Evolutionary conservation across 2,113 vertebrate species (phyloP).

Genomic region (Gavia stellata): DNA sequence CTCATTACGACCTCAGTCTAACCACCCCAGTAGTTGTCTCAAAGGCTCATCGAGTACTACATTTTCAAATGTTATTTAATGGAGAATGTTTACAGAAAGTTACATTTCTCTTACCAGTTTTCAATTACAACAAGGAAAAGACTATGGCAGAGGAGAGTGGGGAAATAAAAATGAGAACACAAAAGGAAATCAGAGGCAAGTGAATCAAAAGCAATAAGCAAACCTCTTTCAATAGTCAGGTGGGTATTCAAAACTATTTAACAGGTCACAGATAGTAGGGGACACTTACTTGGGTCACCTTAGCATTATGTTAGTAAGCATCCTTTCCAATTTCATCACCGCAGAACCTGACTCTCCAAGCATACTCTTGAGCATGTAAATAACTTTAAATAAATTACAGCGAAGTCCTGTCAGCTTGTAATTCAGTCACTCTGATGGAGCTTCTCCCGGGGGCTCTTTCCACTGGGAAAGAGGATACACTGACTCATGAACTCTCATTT

Average conservation of each 20-base stretch:
- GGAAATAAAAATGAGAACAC: not conserved
- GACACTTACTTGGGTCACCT: not conserved
- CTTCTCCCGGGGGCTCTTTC: not conserved
- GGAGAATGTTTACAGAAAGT: not conserved
- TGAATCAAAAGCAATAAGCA: not conserved
- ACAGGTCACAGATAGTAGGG: not conserved
- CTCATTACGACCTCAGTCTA: conserved; percentile 22
- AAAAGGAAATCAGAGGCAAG: not conserved
- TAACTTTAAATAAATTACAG: not conserved
- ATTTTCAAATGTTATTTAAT: not conserved
- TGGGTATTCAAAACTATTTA: not conserved
- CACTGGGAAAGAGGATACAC: not conserved
- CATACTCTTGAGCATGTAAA: not conserved
- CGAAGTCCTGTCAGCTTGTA: not conserved
- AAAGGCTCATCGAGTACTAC: not conserved
- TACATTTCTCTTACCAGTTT: not conserved
- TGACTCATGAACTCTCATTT: not conserved
- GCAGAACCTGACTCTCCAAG: not conserved
- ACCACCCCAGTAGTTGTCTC: not conserved
- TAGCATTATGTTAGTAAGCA: not conserved
- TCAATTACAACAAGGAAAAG: not conserved
- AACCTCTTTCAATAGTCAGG: not conserved
- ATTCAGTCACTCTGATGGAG: not conserved
- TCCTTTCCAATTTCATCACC: not conserved
- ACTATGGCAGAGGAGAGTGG: not conserved